Evolutionary conservation across 2,888 invertebrate genomes (phyloP).

Genomic region (Phalangium opilio): DNA sequence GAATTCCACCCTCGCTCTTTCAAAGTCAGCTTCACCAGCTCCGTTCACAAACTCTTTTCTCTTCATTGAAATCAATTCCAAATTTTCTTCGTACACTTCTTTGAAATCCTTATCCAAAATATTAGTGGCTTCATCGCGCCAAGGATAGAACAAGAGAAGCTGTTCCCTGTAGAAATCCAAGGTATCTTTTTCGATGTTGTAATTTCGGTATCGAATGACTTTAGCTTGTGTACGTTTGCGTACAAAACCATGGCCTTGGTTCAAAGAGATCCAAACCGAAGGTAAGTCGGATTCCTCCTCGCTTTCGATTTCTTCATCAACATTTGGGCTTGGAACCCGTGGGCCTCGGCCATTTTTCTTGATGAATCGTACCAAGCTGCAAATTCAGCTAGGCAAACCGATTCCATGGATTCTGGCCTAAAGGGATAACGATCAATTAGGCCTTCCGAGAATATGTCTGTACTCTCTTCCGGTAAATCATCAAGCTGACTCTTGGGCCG

Average conservation of each 20-base stretch:
- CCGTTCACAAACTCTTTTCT: too few species aligned
- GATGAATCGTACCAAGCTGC: too few species aligned
- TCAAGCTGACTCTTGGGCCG: constrained; percentile 20
- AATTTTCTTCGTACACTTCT: too few species aligned
- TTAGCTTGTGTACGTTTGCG: constrained; percentile 1
- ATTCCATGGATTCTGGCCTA: constrained; percentile 22
- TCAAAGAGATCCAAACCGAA: constrained; percentile 6
- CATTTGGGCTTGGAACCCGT: too few species aligned
- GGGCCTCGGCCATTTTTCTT: too few species aligned
- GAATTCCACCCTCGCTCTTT: too few species aligned
- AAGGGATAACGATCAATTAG: constrained; percentile 23
- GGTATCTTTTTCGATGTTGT: constrained; percentile 16
- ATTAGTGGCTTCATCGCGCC: constrained; percentile 22
- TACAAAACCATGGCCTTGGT: constrained; percentile 22
- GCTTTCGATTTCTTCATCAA: not conserved
- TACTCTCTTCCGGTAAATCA: constrained; percentile 9
- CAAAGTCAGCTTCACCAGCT: too few species aligned
- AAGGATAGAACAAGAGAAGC: constrained; percentile 24
- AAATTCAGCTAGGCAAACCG: constrained; percentile 21
- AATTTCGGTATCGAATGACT: constrained; percentile 17
- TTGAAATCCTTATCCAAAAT: too few species aligned
- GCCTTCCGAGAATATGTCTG: constrained; percentile 10
- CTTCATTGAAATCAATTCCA: too few species aligned
- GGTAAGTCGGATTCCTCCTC: not conserved
- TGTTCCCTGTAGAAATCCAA: constrained; percentile 23